Conservation (phyloP, 2,888 invertebrate genomes). For the Malachius bipustulatus region DNA sequence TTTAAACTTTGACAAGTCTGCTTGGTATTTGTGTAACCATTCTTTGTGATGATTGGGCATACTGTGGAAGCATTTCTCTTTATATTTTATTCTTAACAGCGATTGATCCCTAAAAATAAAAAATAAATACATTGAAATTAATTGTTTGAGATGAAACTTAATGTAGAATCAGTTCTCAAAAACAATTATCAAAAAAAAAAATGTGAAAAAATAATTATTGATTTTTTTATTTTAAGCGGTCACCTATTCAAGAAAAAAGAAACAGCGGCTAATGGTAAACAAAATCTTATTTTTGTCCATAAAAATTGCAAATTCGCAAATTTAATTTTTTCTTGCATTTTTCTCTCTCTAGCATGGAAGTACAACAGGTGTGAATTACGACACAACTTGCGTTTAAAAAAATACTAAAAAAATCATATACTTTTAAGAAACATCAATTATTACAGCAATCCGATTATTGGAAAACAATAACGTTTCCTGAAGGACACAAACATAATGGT, state of each 20-base stretch:
- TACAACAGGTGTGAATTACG: too few species aligned
- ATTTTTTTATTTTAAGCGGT: too few species aligned
- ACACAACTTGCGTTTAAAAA: too few species aligned
- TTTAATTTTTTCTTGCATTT: too few species aligned
- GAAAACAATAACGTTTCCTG: too few species aligned
- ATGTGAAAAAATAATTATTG: slow-evolving; percentile 6
- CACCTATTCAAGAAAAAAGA: too few species aligned
- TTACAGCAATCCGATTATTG: too few species aligned
- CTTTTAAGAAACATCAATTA: too few species aligned
- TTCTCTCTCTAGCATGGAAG: too few species aligned
- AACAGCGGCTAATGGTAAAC: slow-evolving; percentile 3
- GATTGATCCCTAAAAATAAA: slow-evolving; percentile 56
- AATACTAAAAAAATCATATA: too few species aligned
- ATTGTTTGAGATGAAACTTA: background rate
- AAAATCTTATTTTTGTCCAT: background rate
- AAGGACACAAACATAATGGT: too few species aligned
- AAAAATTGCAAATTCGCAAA: too few species aligned
- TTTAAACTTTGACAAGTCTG: slow-evolving; percentile 62
- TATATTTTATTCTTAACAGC: slow-evolving; percentile 59
- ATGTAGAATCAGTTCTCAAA: background rate
- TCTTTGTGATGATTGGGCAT: slow-evolving; percentile 65
- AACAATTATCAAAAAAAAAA: slow-evolving; percentile 1
- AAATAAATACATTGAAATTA: slow-evolving; percentile 9
- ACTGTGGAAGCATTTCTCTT: slow-evolving; percentile 60
- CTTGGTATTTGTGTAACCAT: slow-evolving; percentile 60